phyloP scores from a whole-genome alignment of 2,113 vertebrate genomes.

The Typhlomys cinereus region DNA sequence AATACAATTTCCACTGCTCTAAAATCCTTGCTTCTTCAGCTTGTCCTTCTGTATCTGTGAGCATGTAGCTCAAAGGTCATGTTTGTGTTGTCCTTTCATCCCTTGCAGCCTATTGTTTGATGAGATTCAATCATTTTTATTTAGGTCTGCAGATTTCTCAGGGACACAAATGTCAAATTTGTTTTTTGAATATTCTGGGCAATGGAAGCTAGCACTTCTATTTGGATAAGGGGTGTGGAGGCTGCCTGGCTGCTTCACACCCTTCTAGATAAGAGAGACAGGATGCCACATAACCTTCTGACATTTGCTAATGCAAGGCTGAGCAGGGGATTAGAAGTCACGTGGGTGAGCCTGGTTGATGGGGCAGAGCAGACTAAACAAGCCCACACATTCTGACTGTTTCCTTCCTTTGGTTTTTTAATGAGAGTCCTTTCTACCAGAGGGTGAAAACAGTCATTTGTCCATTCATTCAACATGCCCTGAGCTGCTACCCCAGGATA shows the following conservation, averaged over 20 bases:
- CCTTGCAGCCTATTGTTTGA: not conserved
- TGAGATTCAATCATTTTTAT: not conserved
- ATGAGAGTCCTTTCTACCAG: constrained; percentile 66
- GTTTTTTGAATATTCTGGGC: constrained; percentile 17
- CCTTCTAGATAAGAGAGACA: constrained; percentile 81
- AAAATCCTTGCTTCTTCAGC: not conserved
- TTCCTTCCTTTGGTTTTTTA: constrained; percentile 76
- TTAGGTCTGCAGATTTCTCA: not conserved
- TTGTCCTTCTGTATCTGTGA: not conserved
- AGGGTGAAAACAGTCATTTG: constrained; percentile 68
- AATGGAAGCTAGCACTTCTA: constrained; percentile 55
- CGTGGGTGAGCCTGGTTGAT: constrained; percentile 55
- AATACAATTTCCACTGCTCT: not conserved
- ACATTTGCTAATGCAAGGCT: constrained; percentile 49
- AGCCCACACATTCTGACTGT: constrained; percentile 60
- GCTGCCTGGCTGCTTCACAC: constrained; percentile 77
- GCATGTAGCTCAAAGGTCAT: not conserved
- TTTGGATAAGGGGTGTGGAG: constrained; percentile 84
- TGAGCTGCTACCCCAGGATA: not conserved
- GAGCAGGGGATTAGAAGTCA: not conserved
- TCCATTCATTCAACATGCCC: constrained; percentile 52
- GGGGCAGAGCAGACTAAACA: constrained; percentile 76
- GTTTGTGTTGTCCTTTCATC: not conserved
- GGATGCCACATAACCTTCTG: constrained; percentile 74
- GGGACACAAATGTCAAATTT: constrained; percentile 28